A percentile compares a stretch with the other conserved stretches of the same genome.
Evolutionary conservation across 2,888 invertebrate genomes (phyloP).

Genomic region (Cosmia pyralina): DNA sequence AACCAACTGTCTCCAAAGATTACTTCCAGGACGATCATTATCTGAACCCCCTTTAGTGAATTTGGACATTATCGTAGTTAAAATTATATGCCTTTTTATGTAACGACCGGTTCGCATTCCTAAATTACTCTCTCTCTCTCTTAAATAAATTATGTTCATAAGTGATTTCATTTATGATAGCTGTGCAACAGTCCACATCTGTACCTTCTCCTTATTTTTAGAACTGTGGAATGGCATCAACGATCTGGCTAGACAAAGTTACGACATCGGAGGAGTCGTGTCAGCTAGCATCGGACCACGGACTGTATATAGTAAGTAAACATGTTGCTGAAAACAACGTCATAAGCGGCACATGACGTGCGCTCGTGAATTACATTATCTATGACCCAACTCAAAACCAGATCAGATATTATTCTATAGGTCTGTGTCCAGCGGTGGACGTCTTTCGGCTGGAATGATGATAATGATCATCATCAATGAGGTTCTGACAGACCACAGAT

Average conservation of each 20-base stretch:
- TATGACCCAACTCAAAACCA: neutral
- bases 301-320: conserved; percentile 58
- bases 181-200: neutral
- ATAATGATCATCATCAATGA: neutral
- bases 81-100: neutral
- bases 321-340: neutral
- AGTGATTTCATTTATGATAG: neutral
- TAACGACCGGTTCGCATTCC: neutral
- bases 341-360: neutral
- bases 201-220: conserved; percentile 55
- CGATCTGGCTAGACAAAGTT: conserved; percentile 75
- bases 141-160: neutral
- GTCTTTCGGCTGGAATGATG: neutral
- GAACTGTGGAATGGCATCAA: conserved; percentile 78
- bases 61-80: neutral
- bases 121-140: neutral
- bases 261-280: conserved; percentile 77
- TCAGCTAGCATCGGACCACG: conserved; percentile 79
- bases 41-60: neutral
- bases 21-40: neutral
- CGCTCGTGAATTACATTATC: neutral
- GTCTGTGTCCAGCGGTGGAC: neutral
- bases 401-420: neutral
- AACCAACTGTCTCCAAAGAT: neutral
- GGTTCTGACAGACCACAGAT: neutral